These are phyloP conservation scores for Rallus limicola DNA, from an alignment of 2,113 vertebrate genomes.

Conservation along the genomic window DNA sequence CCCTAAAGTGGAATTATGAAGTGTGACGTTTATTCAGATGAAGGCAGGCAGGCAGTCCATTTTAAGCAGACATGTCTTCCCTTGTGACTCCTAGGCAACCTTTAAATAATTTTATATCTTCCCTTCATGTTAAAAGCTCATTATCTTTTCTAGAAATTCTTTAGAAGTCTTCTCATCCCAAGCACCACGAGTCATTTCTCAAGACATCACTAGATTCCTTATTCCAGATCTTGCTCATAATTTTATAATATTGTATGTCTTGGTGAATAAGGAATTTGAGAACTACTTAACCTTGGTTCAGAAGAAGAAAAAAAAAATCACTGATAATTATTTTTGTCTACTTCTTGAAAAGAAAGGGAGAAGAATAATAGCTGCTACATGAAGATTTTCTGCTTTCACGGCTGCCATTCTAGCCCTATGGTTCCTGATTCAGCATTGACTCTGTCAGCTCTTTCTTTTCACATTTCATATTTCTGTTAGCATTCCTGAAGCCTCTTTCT, in stretches of 20 bases:
- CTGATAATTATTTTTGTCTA: not conserved
- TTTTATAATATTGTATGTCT: constrained; percentile 35
- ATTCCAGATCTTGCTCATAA: constrained; percentile 6
- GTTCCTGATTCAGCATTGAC: not conserved
- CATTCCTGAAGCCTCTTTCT: not conserved
- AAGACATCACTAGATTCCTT: constrained; percentile 18
- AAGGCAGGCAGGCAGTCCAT: constrained; percentile 21
- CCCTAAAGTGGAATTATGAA: constrained; percentile 42
- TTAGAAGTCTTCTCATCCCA: constrained; percentile 36
- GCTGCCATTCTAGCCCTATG: not conserved
- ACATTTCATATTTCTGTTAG: not conserved
- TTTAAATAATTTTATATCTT: constrained; percentile 59
- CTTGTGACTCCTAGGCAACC: constrained; percentile 37
- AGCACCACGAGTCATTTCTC: constrained; percentile 18
- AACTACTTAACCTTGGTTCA: not conserved
- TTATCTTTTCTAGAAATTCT: constrained; percentile 55
- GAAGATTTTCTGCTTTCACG: not conserved
- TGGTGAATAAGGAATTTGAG: not conserved
- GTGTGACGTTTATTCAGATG: constrained; percentile 45
- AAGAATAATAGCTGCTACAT: not conserved
- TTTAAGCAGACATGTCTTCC: constrained; percentile 34
- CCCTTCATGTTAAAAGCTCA: constrained; percentile 45
- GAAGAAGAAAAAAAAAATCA: not conserved
- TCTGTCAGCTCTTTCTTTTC: not conserved
- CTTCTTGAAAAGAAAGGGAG: not conserved